Conservation (phyloP, 2,888 invertebrate genomes). For the Listrodromus nycthemerus region DNA sequence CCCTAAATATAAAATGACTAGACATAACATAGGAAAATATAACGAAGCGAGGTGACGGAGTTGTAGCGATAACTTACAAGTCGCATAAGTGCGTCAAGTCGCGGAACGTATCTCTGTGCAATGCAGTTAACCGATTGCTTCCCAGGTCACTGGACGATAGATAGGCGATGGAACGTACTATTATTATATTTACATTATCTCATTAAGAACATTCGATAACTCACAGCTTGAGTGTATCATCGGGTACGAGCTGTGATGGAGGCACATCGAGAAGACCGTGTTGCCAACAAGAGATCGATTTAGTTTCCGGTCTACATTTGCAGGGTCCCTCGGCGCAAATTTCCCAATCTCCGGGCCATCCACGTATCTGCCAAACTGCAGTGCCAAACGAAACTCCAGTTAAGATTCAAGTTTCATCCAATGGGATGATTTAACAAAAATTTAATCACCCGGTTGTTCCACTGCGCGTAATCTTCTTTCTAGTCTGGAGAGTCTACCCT, state of each 20-base stretch:
- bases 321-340: slow-evolving; percentile 88
- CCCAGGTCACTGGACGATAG: slow-evolving; percentile 89
- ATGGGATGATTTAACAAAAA: slow-evolving; percentile 21
- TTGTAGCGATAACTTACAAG: slow-evolving; percentile 82
- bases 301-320: slow-evolving; percentile 88
- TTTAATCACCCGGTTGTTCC: slow-evolving; percentile 88
- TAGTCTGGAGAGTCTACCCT: slow-evolving; percentile 82
- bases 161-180: slow-evolving; percentile 14
- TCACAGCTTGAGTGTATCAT: slow-evolving; percentile 88
- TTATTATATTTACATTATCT: not conserved
- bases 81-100: slow-evolving; percentile 87
- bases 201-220: slow-evolving; percentile 69
- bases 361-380: slow-evolving; percentile 89
- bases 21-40: not conserved
- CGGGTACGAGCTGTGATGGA: slow-evolving; percentile 87
- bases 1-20: slow-evolving; percentile 71
- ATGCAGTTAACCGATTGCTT: slow-evolving; percentile 88
- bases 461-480: slow-evolving; percentile 89
- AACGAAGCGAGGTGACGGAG: not conserved
- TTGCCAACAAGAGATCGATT: slow-evolving; percentile 90
- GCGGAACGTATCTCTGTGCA: slow-evolving; percentile 90
- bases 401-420: not conserved
- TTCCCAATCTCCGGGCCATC: slow-evolving; percentile 86
- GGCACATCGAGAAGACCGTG: slow-evolving; percentile 87
- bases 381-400: not conserved